Percentiles rank a stretch among this genome's conserved stretches.
phyloP scores from a whole-genome alignment of 2,113 vertebrate genomes.

The Pterophyllum scalare region DNA sequence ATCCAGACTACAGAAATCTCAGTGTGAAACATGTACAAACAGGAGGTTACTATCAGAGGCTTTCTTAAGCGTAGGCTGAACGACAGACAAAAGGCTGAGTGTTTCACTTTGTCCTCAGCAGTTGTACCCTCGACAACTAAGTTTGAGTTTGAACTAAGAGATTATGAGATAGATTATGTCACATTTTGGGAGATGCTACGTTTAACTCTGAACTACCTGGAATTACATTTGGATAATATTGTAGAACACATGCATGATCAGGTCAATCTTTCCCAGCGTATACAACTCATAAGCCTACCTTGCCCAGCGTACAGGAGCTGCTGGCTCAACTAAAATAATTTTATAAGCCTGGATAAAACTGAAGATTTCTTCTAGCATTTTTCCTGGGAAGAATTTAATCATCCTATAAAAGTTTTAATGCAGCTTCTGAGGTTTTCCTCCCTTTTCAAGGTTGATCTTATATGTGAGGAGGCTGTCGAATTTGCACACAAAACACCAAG shows the following conservation, averaged over 20 bases:
- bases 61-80: slow-evolving; percentile 7
- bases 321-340: slow-evolving; percentile 21
- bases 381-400: neutral
- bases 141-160: neutral
- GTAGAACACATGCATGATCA: neutral
- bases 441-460: neutral
- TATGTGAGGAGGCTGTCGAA: neutral
- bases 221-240: neutral
- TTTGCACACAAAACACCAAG: neutral
- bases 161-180: neutral
- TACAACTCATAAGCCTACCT: slow-evolving; percentile 27
- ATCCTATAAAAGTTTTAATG: neutral
- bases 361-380: too few relatives aligned
- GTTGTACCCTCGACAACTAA: neutral
- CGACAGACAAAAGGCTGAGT: slow-evolving; percentile 5
- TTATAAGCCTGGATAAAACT: slow-evolving; percentile 18
- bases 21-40: slow-evolving; percentile 14
- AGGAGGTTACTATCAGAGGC: neutral
- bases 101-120: neutral
- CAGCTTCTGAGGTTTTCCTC: neutral
- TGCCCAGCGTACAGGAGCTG: slow-evolving; percentile 4
- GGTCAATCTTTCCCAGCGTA: neutral
- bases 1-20: slow-evolving; percentile 9
- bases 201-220: neutral
- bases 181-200: neutral